These are phyloP conservation scores for Epirrhoe alternata DNA, from an alignment of 2,888 invertebrate species.

Conservation along the genomic window DNA sequence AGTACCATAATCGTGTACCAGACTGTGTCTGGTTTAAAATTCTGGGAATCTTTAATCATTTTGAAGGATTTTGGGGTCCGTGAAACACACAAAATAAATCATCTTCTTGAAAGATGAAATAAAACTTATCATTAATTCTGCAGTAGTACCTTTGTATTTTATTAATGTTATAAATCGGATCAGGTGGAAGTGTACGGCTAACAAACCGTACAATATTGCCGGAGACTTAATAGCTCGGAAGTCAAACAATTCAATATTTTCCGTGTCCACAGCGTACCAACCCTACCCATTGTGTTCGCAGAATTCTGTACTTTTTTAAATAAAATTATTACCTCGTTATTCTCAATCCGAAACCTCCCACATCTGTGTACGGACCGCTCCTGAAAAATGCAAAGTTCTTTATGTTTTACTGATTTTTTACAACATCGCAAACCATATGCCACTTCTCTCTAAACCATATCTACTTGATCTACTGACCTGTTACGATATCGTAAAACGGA, in stretches of 20 bases:
- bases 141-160: neutral
- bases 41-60: neutral
- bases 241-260: constrained; percentile 27
- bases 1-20: no score
- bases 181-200: constrained; percentile 10
- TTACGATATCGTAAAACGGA: constrained; percentile 19
- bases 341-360: constrained; percentile 11
- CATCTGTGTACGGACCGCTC: constrained; percentile 8
- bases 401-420: no score
- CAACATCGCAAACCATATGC: neutral
- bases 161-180: constrained; percentile 20
- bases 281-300: constrained; percentile 22
- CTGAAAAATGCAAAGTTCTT: neutral
- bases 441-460: no score
- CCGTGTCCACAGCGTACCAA: constrained; percentile 17
- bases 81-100: neutral
- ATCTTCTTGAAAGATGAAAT: neutral
- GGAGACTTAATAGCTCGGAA: constrained; percentile 19
- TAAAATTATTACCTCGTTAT: constrained; percentile 22
- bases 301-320: constrained; percentile 18
- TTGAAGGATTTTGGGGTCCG: neutral
- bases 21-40: neutral
- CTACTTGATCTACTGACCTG: neutral
- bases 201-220: constrained; percentile 19
- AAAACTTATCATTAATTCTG: no score